These are phyloP conservation scores for Aelia acuminata DNA, from an alignment of 2,888 invertebrate genomes.

Conservation along the genomic window DNA sequence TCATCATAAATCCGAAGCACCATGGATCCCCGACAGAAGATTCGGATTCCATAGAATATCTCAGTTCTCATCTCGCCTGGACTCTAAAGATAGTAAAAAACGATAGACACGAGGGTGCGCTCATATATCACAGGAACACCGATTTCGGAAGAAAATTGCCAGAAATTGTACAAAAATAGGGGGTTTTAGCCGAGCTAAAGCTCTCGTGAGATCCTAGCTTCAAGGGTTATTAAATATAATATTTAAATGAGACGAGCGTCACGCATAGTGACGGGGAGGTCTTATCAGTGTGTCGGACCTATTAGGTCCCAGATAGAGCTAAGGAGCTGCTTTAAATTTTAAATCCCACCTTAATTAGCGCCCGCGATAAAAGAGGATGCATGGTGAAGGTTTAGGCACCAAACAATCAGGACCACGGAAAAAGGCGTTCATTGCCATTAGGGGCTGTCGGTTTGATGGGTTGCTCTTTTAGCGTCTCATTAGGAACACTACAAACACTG, in stretches of 20 bases:
- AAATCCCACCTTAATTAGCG: constrained; percentile 39
- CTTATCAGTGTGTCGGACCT: constrained; percentile 35
- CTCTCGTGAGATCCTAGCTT: constrained; percentile 42
- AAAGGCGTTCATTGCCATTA: not conserved
- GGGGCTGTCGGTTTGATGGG: not conserved
- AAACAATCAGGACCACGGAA: not conserved
- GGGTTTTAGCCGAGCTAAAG: constrained; percentile 47
- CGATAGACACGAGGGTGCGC: constrained; percentile 20
- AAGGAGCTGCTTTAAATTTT: constrained; percentile 46
- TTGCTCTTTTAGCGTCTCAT: not conserved
- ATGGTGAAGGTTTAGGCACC: constrained; percentile 7
- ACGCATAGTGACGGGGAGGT: constrained; percentile 47
- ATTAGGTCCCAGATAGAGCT: not conserved
- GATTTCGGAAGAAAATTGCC: constrained; percentile 34
- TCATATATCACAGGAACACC: constrained; percentile 37
- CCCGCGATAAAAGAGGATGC: constrained; percentile 37
- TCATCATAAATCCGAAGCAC: not conserved
- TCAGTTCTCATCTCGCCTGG: not conserved
- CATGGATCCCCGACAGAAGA: not conserved
- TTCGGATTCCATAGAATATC: not conserved
- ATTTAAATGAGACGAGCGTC: constrained; percentile 57
- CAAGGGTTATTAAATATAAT: constrained; percentile 58
- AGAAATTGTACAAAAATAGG: constrained; percentile 44
- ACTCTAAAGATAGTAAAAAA: not conserved
- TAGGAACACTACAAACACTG: not conserved